Conservation (phyloP, 2,113 vertebrate species). For the Naja naja region DNA sequence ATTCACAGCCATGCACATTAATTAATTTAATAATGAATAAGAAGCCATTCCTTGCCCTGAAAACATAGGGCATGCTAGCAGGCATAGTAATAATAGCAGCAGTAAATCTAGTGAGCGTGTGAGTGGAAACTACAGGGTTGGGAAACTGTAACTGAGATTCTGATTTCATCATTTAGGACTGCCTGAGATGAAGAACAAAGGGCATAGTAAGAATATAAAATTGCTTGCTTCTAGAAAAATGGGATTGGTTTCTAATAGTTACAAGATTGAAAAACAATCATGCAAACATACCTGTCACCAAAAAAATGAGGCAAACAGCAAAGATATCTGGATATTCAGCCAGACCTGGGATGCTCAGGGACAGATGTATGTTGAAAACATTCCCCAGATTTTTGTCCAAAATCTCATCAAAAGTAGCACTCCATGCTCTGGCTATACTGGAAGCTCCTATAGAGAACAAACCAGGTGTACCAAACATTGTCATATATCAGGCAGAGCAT, state of each 20-base stretch:
- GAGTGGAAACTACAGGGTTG: background rate
- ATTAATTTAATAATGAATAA: background rate
- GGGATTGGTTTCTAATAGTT: background rate
- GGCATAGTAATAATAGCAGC: background rate
- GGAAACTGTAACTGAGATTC: background rate
- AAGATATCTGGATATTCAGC: conserved; percentile 82
- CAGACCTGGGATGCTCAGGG: conserved; percentile 73
- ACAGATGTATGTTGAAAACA: conserved; percentile 62
- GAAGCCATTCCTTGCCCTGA: background rate
- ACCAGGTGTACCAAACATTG: background rate
- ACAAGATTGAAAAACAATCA: background rate
- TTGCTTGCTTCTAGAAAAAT: background rate
- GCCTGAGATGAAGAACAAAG: background rate
- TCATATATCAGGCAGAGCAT: background rate
- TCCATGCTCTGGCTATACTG: conserved; percentile 84
- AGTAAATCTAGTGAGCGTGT: background rate
- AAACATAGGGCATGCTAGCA: background rate
- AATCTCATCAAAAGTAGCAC: conserved; percentile 82
- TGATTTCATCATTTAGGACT: background rate
- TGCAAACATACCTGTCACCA: conserved; percentile 76
- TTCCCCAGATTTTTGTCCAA: conserved; percentile 71
- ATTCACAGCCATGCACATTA: background rate
- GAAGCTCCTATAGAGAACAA: conserved; percentile 75
- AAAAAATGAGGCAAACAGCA: conserved; percentile 76
- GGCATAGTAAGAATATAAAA: background rate